Evolutionary conservation across 2,797 vertebrate genomes (phyloP).

Genomic region (Intellagama lesueurii): DNA sequence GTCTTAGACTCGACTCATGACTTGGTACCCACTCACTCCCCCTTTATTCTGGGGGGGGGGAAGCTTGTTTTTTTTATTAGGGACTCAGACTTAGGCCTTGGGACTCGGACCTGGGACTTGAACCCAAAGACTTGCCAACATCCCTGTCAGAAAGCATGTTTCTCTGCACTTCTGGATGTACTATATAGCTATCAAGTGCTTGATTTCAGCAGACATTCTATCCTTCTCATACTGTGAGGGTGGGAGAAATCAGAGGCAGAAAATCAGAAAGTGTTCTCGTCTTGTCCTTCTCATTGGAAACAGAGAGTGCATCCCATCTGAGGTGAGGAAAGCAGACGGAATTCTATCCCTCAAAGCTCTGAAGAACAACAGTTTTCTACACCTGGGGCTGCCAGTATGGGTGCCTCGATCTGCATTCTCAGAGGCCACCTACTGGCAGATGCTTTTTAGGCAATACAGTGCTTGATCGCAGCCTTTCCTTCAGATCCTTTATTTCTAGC

Average conservation of each 20-base stretch:
- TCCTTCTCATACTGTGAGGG: not conserved
- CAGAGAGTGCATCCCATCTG: not conserved
- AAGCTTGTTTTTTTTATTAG: no score
- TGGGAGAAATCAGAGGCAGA: not conserved
- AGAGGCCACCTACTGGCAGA: slow-evolving; percentile 3
- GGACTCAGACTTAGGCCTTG: no score
- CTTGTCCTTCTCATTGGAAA: not conserved
- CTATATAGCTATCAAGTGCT: not conserved
- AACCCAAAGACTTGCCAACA: no score
- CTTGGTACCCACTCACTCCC: no score
- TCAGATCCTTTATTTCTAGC: no score
- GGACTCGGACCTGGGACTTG: no score
- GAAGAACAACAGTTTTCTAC: not conserved
- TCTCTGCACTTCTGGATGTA: not conserved
- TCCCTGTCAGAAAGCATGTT: not conserved
- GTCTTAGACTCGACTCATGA: no score
- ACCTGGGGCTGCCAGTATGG: no score
- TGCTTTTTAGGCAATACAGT: not conserved
- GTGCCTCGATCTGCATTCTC: not conserved
- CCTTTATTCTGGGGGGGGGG: no score
- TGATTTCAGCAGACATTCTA: not conserved
- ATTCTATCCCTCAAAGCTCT: not conserved
- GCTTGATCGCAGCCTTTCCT: no score
- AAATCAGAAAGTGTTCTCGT: not conserved
- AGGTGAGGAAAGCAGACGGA: not conserved